phyloP scores from a whole-genome alignment of 2,888 invertebrate species.

The Onchidella celtica region DNA sequence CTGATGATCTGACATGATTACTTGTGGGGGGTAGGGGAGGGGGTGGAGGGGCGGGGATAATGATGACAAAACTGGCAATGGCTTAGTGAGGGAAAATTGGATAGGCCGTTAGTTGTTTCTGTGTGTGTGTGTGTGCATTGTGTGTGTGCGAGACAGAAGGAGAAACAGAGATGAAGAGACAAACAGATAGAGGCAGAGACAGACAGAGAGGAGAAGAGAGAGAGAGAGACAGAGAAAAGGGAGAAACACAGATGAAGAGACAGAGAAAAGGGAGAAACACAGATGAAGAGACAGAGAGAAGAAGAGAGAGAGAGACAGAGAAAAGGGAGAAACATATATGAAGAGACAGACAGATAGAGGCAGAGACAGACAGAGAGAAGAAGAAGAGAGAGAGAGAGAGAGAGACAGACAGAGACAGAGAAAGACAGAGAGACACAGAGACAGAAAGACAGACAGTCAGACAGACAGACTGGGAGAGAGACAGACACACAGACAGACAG shows the following conservation, averaged over 20 bases:
- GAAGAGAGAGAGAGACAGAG: neutral
- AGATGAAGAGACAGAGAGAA: too few species aligned
- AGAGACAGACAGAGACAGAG: neutral
- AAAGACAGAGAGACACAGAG: neutral
- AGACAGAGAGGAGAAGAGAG: too few species aligned
- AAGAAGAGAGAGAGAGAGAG: neutral
- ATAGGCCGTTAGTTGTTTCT: too few species aligned
- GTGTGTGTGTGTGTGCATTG: too few species aligned
- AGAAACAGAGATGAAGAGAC: too few species aligned
- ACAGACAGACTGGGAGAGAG: neutral
- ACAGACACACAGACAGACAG: slow-evolving; percentile 10
- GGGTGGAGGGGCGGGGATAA: neutral
- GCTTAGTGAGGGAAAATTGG: too few species aligned
- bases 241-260: too few species aligned
- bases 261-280: too few species aligned
- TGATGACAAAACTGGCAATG: too few species aligned
- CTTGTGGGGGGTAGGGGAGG: neutral
- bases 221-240: too few species aligned
- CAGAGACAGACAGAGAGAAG: neutral
- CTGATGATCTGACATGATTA: neutral
- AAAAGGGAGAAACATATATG: neutral
- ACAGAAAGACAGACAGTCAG: slow-evolving; percentile 6
- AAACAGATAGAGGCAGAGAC: too few species aligned
- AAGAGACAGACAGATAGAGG: neutral
- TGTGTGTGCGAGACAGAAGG: too few species aligned